Evolutionary conservation across 2,888 invertebrate species (phyloP).

Genomic region (Nomada fabriciana): DNA sequence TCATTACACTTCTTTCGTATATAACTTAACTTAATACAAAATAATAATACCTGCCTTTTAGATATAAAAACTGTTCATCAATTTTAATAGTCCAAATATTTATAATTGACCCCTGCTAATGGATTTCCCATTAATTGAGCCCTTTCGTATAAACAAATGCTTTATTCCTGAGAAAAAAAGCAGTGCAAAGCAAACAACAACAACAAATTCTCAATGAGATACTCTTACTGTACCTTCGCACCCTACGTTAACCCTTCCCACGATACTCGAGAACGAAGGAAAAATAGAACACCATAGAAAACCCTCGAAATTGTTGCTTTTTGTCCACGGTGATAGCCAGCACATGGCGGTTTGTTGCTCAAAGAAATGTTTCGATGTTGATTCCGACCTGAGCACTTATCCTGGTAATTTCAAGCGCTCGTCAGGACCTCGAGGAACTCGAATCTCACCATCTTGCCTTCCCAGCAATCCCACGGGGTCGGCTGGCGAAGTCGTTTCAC

Average conservation of each 20-base stretch:
- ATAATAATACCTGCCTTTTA: too few relatives aligned
- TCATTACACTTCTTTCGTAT: too few relatives aligned
- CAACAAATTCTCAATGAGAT: too few relatives aligned
- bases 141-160: too few relatives aligned
- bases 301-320: neutral
- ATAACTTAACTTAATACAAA: too few relatives aligned
- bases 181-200: too few relatives aligned
- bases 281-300: neutral
- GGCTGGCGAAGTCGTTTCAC: slow-evolving; percentile 48
- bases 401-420: slow-evolving; percentile 35
- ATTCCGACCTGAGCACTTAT: slow-evolving; percentile 31
- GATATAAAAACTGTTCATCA: too few relatives aligned
- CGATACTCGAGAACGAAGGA: neutral
- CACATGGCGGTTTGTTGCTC: neutral
- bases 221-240: too few relatives aligned
- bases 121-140: too few relatives aligned
- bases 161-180: too few relatives aligned
- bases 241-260: neutral
- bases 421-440: slow-evolving; percentile 35
- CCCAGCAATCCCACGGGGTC: slow-evolving; percentile 14
- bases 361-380: slow-evolving; percentile 49
- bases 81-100: too few relatives aligned
- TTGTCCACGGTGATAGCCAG: neutral
- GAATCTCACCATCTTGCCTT: slow-evolving; percentile 5
- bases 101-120: too few relatives aligned